Evolutionary conservation across 2,888 invertebrate genomes (phyloP).

Genomic region (Cephus rjabovi): DNA sequence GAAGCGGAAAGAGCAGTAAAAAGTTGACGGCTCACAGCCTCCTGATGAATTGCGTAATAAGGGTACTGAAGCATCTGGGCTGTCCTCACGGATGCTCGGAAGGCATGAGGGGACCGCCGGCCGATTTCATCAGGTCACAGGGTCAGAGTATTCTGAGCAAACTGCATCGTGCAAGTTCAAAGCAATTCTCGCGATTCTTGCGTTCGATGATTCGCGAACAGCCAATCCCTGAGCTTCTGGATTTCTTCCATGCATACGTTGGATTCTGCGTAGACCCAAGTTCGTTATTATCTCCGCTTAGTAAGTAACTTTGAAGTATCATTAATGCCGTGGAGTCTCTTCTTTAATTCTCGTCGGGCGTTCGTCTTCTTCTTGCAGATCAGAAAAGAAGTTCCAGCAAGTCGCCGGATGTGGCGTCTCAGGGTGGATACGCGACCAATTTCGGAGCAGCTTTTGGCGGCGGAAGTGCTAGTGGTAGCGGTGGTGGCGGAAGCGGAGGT

Average conservation of each 20-base stretch:
- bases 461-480: neutral
- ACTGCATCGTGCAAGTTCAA: constrained; percentile 77
- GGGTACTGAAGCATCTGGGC: constrained; percentile 89
- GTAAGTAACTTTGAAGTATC: constrained; percentile 71
- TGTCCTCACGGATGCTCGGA: constrained; percentile 94
- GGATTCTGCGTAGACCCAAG: constrained; percentile 96
- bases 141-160: constrained; percentile 83
- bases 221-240: constrained; percentile 85
- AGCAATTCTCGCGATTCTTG: constrained; percentile 76
- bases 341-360: constrained; percentile 15
- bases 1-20: constrained; percentile 18
- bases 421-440: constrained; percentile 85
- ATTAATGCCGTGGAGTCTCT: neutral
- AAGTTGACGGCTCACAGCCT: constrained; percentile 75
- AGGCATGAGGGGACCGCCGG: constrained; percentile 83
- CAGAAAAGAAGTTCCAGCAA: constrained; percentile 78
- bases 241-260: constrained; percentile 94
- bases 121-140: constrained; percentile 90
- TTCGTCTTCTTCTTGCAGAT: constrained; percentile 67
- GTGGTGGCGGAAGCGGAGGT: constrained; percentile 57
- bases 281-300: constrained; percentile 85
- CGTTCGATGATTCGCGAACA: constrained; percentile 82
- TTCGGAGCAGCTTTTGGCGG: constrained; percentile 79
- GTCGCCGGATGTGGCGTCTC: constrained; percentile 77
- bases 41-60: constrained; percentile 77